Conservation (phyloP, 2,113 vertebrate species). For the Perca flavescens region DNA sequence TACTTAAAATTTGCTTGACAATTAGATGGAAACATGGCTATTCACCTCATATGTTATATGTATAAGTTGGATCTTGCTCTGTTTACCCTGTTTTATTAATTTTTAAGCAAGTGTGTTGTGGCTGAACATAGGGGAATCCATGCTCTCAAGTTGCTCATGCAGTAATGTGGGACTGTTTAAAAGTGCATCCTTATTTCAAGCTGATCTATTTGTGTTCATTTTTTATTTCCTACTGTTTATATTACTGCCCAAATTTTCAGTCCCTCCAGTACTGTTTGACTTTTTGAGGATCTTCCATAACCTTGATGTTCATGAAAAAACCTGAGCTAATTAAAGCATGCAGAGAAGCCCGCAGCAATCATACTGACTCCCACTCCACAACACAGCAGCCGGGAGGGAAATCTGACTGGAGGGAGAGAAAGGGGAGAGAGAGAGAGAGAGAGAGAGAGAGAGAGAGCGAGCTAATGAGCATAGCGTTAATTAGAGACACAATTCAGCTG, state of each 20-base stretch:
- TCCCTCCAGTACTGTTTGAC: conserved; percentile 54
- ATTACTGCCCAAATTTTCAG: not conserved
- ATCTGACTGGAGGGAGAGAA: conserved; percentile 29
- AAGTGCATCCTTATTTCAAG: not conserved
- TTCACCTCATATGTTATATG: not conserved
- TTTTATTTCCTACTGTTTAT: not conserved
- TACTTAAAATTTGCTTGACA: no score
- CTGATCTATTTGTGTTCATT: not conserved
- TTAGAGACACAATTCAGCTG: conserved; percentile 61
- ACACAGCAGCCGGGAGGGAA: conserved; percentile 49
- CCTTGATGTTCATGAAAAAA: conserved; percentile 49
- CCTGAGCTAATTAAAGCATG: conserved; percentile 68
- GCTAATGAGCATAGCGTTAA: conserved; percentile 49
- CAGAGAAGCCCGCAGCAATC: conserved; percentile 59
- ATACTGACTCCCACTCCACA: conserved; percentile 56
- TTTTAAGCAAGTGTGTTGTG: not conserved
- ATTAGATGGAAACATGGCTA: no score
- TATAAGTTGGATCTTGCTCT: not conserved
- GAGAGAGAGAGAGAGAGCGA: not conserved
- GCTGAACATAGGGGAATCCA: not conserved
- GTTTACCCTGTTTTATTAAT: not conserved
- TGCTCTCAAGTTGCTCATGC: not conserved
- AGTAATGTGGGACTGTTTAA: not conserved
- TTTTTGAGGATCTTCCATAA: conserved; percentile 59
- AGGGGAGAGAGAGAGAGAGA: conserved; percentile 1